phyloP scores from a whole-genome alignment of 1,140 invertebrate genomes.

The Aradophagus sp. region DNA sequence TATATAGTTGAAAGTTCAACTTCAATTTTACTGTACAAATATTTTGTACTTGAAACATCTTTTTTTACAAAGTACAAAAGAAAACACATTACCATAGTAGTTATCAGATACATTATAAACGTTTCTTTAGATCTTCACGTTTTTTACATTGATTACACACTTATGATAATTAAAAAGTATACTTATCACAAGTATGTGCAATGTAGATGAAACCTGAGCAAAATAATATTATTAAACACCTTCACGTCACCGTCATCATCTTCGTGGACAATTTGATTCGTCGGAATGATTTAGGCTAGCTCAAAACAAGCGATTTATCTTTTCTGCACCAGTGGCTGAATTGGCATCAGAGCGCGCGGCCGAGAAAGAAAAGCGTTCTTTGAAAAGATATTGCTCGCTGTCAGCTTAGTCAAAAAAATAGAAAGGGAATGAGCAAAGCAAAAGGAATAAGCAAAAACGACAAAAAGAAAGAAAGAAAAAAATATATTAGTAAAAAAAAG shows the following conservation, averaged over 20 bases:
- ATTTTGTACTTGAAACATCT: too few relatives aligned
- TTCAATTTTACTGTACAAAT: too few relatives aligned
- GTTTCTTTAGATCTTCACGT: too few relatives aligned
- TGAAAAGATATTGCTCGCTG: slow-evolving; percentile 61
- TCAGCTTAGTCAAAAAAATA: slow-evolving; percentile 52
- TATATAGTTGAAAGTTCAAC: too few relatives aligned
- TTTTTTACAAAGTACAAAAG: too few relatives aligned
- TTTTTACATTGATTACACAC: too few relatives aligned
- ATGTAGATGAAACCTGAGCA: too few relatives aligned
- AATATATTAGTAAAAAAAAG: slow-evolving; percentile 33
- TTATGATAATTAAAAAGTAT: too few relatives aligned
- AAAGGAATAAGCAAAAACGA: slow-evolving; percentile 29
- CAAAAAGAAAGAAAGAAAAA: slow-evolving; percentile 27
- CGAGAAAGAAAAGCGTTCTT: slow-evolving; percentile 60
- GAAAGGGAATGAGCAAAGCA: slow-evolving; percentile 32
- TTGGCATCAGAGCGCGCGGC: slow-evolving; percentile 58
- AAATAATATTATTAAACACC: slow-evolving; percentile 29
- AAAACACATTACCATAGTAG: too few relatives aligned
- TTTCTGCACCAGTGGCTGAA: slow-evolving; percentile 65
- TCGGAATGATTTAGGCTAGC: slow-evolving; percentile 60
- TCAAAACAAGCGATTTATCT: slow-evolving; percentile 73
- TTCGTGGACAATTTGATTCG: slow-evolving; percentile 42
- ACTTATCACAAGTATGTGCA: too few relatives aligned
- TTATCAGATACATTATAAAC: too few relatives aligned
- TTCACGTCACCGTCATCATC: slow-evolving; percentile 26